Conservation (phyloP, 2,888 invertebrate species). For the Sinotaia quadrata region DNA sequence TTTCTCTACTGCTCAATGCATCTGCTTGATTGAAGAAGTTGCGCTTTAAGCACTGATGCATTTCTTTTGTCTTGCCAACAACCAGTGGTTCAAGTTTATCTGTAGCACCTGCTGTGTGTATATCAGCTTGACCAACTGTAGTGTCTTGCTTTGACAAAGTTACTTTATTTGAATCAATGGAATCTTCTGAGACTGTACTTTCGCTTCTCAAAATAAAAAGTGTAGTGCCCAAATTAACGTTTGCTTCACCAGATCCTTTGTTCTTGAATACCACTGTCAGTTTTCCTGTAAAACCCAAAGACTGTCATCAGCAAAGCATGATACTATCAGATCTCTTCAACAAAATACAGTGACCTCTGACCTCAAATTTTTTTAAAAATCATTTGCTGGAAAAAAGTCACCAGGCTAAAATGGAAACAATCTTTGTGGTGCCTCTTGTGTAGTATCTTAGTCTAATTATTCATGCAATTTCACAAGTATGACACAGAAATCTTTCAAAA, state of each 20-base stretch:
- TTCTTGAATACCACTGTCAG: slow-evolving; percentile 64
- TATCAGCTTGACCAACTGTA: background rate
- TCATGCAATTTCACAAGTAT: too few species aligned
- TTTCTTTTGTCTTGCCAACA: slow-evolving; percentile 11
- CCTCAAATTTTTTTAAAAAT: too few species aligned
- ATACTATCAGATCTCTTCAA: too few species aligned
- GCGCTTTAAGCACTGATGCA: slow-evolving; percentile 39
- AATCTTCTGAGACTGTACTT: background rate
- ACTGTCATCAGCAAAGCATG: too few species aligned
- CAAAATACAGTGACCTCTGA: too few species aligned
- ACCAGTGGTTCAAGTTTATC: background rate
- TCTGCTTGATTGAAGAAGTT: slow-evolving; percentile 37
- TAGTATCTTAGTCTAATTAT: too few species aligned
- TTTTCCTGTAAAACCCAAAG: slow-evolving; percentile 43
- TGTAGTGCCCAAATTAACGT: slow-evolving; percentile 54
- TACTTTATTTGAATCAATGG: background rate
- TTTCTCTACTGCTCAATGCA: slow-evolving; percentile 49
- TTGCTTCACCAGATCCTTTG: slow-evolving; percentile 40
- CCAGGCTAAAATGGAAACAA: too few species aligned
- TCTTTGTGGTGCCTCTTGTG: too few species aligned
- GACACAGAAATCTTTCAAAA: too few species aligned
- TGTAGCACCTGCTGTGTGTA: background rate
- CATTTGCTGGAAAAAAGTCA: too few species aligned
- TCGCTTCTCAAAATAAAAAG: slow-evolving; percentile 37
- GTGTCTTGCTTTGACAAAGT: slow-evolving; percentile 6